phyloP scores from a whole-genome alignment of 2,888 invertebrate species.

The Dinocampus coccinellae region DNA sequence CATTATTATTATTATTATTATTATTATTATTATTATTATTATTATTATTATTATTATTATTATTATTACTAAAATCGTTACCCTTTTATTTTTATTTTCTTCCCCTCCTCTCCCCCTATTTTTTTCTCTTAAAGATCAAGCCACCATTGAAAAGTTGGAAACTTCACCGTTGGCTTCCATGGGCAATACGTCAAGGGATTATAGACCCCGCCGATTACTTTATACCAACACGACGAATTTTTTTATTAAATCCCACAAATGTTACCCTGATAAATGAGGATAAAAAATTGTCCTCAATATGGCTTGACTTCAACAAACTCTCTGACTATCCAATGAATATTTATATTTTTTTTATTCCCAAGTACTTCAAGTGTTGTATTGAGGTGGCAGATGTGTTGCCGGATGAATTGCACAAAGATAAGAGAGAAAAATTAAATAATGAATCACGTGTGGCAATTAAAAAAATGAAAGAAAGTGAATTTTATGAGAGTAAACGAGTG shows the following conservation, averaged over 20 bases:
- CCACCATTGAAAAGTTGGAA: conserved; percentile 67
- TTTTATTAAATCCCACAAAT: conserved; percentile 46
- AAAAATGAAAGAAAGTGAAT: background rate
- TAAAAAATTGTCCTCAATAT: conserved; percentile 29
- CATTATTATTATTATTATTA: too few species aligned
- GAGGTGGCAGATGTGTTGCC: conserved; percentile 36
- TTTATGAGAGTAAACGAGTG: background rate
- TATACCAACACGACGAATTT: conserved; percentile 51
- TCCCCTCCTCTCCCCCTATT: background rate
- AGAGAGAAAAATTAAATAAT: background rate
- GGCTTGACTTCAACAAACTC: conserved; percentile 56
- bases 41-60: too few species aligned
- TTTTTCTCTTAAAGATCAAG: conserved; percentile 45
- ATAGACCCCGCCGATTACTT: conserved; percentile 52
- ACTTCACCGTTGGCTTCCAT: conserved; percentile 68
- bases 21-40: too few species aligned
- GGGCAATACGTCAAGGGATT: conserved; percentile 66
- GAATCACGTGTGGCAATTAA: background rate
- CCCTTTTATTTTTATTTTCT: background rate
- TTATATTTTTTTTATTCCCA: conserved; percentile 50
- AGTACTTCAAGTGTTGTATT: conserved; percentile 47
- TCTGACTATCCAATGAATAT: conserved; percentile 44
- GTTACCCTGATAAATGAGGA: background rate
- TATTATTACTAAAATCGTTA: too few species aligned
- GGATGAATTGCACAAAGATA: conserved; percentile 8